Base-by-base conservation (phyloP, 2,888 invertebrate species). In the Drosophila meridionalis region DNA sequence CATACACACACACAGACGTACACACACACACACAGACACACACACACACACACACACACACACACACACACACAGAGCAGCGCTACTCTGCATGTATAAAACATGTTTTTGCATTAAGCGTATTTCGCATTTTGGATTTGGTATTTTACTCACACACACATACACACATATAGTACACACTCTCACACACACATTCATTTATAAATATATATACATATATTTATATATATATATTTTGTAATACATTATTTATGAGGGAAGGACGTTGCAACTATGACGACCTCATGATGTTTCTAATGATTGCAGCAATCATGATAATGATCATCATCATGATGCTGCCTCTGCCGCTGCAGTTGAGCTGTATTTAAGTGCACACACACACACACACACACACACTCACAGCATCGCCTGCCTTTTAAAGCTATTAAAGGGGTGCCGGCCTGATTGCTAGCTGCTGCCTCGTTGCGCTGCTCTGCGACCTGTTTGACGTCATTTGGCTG, bases 71-170 rank as follows among this genome's bases (percentile, higher is more conserved):
- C 42, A 26, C 28, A n/a, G 43, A 42, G 56, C 34, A 26, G n/a
- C 38, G 36, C 30, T 68, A 56, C 67, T 65, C 56, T 28, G 56
- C 73, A 85, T 80, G 80, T 86, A 70, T 88, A 73, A 86, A 88
- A 80, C 69, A 88, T 88, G 78, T 63, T 72, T 70, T 73, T 73
- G 78, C 83, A 88, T 84, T 85, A 86, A 88, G 73, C 73, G 67
- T 65, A 69, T 75, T 76, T 79, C 67, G 47, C 76, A 70, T 79
- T 78, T 75, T 67, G 80, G 63, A 79, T 75, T 78, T 73, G 58
- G 53, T 77, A 72, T 76, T 77, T 76, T 76, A 45, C 43, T 45
- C 75, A 63, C 28, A 60, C 43, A 26, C 7, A 42, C 30, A 32
- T 20, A 4, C 3, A 26, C 42, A 30, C 6, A 52, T 8, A 20